Evolutionary conservation across 1,140 invertebrate species (phyloP).

Genomic region (Ridgeia piscesae): DNA sequence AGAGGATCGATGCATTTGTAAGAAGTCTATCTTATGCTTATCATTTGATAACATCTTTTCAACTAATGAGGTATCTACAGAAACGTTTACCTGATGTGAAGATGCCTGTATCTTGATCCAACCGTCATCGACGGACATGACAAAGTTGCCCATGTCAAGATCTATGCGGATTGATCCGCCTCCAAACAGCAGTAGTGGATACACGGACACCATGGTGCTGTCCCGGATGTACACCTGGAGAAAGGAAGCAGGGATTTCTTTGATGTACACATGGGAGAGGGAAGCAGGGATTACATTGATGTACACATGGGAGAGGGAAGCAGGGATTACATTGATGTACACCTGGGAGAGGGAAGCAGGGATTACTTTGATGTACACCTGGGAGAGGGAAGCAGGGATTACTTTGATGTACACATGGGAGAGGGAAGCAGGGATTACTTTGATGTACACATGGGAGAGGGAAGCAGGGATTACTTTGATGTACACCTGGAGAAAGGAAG

Average conservation of each 20-base stretch:
- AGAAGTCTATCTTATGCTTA: neutral
- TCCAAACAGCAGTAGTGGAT: constrained; percentile 52
- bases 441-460: no score
- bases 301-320: no score
- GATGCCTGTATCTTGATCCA: constrained; percentile 50
- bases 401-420: no score
- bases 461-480: no score
- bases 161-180: constrained; percentile 72
- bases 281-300: no score
- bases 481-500: no score
- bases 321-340: no score
- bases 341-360: no score
- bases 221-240: constrained; percentile 52
- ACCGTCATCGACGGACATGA: constrained; percentile 71
- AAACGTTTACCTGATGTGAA: constrained; percentile 41
- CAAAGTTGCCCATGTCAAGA: constrained; percentile 72
- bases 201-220: constrained; percentile 53
- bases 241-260: neutral
- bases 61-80: neutral
- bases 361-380: no score
- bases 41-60: constrained; percentile 45
- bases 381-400: no score
- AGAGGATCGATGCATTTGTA: neutral
- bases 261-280: neutral
- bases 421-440: no score